Percentiles rank a stretch among this genome's conserved stretches.
These are phyloP conservation scores for Malacoraja senta DNA, from an alignment of 2,797 vertebrate species.

Conservation along the genomic window DNA sequence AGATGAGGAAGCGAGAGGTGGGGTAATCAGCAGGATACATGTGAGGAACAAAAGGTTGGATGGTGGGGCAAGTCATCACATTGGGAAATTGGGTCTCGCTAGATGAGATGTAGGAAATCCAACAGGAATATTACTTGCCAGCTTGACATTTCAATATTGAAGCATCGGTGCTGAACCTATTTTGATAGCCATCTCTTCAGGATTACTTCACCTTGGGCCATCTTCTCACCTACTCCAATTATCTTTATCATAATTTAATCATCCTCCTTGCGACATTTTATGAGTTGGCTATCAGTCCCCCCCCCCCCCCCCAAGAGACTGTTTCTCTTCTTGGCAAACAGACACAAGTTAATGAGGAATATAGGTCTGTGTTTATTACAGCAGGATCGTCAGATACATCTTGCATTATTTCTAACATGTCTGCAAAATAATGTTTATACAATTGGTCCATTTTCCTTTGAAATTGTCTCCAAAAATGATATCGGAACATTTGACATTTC, in stretches of 20 bases:
- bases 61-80: not conserved
- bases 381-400: not conserved
- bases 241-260: conserved; percentile 19
- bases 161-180: not conserved
- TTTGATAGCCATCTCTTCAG: not conserved
- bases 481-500: not conserved
- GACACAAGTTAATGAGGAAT: not conserved
- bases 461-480: too few relatives aligned
- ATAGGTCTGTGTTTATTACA: not conserved
- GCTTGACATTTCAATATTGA: not conserved
- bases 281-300: not conserved
- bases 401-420: not conserved
- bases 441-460: not conserved
- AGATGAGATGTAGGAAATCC: not conserved
- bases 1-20: not conserved
- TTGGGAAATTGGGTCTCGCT: not conserved
- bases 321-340: not conserved
- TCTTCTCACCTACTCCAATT: not conserved
- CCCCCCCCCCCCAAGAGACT: too few relatives aligned
- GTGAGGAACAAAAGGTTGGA: not conserved
- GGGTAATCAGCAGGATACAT: not conserved
- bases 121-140: not conserved
- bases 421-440: not conserved
- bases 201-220: conserved; percentile 2
- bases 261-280: conserved; percentile 3